Conservation (phyloP, 2,888 invertebrate genomes). For the Apodemia zela region DNA sequence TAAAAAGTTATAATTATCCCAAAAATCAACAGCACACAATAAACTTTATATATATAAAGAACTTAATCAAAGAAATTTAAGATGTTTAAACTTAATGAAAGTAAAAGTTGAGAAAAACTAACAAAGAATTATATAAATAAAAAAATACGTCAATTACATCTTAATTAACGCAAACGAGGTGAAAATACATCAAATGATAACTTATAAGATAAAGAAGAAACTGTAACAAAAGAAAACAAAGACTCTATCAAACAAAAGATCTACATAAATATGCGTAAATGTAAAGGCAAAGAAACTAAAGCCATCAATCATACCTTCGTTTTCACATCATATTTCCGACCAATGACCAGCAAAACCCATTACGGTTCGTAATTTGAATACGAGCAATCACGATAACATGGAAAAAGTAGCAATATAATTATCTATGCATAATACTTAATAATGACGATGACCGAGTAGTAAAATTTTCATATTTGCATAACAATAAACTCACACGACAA, state of each 20-base stretch:
- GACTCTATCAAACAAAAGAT: slow-evolving; percentile 17
- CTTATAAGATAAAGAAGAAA: not conserved
- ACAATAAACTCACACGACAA: slow-evolving; percentile 3
- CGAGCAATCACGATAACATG: slow-evolving; percentile 4
- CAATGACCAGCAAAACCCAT: slow-evolving; percentile 3
- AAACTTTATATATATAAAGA: too few species aligned
- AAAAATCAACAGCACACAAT: too few species aligned
- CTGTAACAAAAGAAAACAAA: not conserved
- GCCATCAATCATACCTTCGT: slow-evolving; percentile 28
- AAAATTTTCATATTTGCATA: not conserved
- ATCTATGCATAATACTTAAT: slow-evolving; percentile 11
- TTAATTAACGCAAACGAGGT: too few species aligned
- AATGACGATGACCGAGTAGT: not conserved
- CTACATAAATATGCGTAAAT: slow-evolving; percentile 27
- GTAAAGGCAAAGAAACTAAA: slow-evolving; percentile 26
- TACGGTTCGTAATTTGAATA: slow-evolving; percentile 9
- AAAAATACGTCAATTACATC: too few species aligned
- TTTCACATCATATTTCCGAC: slow-evolving; percentile 1
- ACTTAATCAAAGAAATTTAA: too few species aligned
- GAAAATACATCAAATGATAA: too few species aligned
- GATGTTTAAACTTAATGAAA: too few species aligned
- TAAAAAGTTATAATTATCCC: too few species aligned
- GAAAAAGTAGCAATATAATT: slow-evolving; percentile 11
- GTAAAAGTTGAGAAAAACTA: too few species aligned
- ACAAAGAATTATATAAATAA: too few species aligned